These are phyloP conservation scores for Salpingus planirostris DNA, from an alignment of 2,888 invertebrate species.

Conservation along the genomic window DNA sequence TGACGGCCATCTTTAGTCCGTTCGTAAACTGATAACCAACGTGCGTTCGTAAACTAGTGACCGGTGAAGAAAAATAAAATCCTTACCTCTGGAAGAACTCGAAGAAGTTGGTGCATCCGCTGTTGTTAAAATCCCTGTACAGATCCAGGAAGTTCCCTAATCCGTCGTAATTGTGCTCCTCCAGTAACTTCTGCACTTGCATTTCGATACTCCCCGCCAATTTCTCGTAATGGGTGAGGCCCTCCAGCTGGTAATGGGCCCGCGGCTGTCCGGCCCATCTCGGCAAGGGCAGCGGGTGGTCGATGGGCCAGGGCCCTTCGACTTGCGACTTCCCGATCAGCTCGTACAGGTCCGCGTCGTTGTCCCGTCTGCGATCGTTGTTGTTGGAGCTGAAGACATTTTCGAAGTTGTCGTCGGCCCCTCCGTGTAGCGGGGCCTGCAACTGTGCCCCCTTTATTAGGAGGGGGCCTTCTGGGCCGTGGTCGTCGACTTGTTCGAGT, in stretches of 20 bases:
- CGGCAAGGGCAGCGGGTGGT: constrained; percentile 67
- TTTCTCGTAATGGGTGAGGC: constrained; percentile 64
- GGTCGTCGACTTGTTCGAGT: constrained; percentile 66
- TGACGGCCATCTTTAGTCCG: no score
- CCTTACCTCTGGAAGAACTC: constrained; percentile 59
- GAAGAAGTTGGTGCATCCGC: constrained; percentile 54
- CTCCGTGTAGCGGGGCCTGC: constrained; percentile 13
- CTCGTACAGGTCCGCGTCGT: constrained; percentile 18
- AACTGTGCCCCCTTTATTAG: constrained; percentile 23
- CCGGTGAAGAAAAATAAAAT: no score
- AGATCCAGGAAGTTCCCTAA: constrained; percentile 72
- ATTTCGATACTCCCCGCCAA: constrained; percentile 72
- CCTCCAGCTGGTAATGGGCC: constrained; percentile 42
- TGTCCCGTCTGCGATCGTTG: constrained; percentile 17
- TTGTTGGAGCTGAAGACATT: constrained; percentile 23
- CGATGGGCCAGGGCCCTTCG: constrained; percentile 55
- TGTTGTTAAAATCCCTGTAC: constrained; percentile 55
- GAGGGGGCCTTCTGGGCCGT: constrained; percentile 39
- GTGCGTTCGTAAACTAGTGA: no score
- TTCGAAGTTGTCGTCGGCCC: constrained; percentile 24
- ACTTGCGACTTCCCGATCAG: constrained; percentile 38
- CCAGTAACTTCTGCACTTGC: constrained; percentile 68
- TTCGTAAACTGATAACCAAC: no score
- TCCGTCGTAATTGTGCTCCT: constrained; percentile 82
- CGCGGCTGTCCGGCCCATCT: constrained; percentile 53